A percentile compares a stretch with the other conserved stretches of the same genome.
Evolutionary conservation across 2,888 invertebrate genomes (phyloP).

Genomic region (Netelia melanura): DNA sequence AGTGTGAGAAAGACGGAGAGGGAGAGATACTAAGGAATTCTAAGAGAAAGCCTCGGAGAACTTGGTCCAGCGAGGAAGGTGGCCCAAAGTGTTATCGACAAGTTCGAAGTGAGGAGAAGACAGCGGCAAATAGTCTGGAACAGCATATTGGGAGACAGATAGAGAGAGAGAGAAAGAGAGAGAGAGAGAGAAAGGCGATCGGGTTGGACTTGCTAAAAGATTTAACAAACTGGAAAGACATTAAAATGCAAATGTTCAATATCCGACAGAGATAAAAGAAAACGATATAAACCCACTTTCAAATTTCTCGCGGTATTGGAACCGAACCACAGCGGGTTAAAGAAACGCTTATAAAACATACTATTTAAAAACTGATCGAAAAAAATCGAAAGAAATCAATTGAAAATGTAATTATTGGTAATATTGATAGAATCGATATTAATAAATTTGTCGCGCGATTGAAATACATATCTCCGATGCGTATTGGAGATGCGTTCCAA

Average conservation of each 20-base stretch:
- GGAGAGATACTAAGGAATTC: conserved; percentile 41
- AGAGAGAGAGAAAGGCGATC: background rate
- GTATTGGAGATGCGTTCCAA: background rate
- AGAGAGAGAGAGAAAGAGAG: conserved; percentile 48
- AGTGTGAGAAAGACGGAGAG: conserved; percentile 43
- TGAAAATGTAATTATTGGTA: too few relatives aligned
- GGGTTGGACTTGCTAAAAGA: conserved; percentile 15
- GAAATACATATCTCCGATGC: background rate
- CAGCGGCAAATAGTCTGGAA: conserved; percentile 28
- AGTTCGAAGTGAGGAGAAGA: conserved; percentile 47
- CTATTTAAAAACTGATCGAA: too few relatives aligned
- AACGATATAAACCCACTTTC: background rate
- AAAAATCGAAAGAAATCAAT: too few relatives aligned
- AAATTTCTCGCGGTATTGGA: background rate
- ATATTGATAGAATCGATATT: too few relatives aligned
- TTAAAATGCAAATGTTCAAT: conserved; percentile 45
- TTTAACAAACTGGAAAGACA: conserved; percentile 51
- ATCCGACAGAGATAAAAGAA: conserved; percentile 4
- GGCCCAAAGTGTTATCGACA: conserved; percentile 70
- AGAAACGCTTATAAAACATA: too few relatives aligned
- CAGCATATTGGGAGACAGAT: conserved; percentile 10
- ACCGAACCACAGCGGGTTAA: too few relatives aligned
- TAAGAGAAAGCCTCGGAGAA: conserved; percentile 50
- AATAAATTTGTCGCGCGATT: too few relatives aligned
- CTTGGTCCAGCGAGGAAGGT: conserved; percentile 48